These are phyloP conservation scores for Perccottus glenii DNA, from an alignment of 2,113 vertebrate species.

Conservation along the genomic window DNA sequence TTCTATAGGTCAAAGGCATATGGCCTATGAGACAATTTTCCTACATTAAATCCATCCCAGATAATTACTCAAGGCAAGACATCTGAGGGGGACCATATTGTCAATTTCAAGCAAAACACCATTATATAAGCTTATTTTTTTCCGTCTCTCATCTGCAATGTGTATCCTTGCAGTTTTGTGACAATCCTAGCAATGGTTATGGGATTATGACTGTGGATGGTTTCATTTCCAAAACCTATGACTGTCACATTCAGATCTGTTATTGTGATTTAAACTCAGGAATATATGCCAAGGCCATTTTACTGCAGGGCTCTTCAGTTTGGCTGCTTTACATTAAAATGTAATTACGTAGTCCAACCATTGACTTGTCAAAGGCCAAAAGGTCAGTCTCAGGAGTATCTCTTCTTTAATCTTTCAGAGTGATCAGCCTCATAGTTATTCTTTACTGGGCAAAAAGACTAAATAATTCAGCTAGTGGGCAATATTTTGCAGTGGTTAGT, in stretches of 20 bases:
- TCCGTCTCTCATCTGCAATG: conserved; percentile 29
- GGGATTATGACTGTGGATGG: conserved; percentile 68
- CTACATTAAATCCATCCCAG: conserved; percentile 50
- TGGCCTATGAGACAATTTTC: conserved; percentile 71
- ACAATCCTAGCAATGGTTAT: conserved; percentile 65
- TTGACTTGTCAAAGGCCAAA: conserved; percentile 42
- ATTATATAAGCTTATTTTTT: conserved; percentile 44
- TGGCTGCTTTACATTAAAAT: conserved; percentile 70
- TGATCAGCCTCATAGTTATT: too few relatives aligned
- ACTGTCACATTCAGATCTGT: conserved; percentile 73
- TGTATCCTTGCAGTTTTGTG: conserved; percentile 67
- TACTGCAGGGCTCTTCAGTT: conserved; percentile 55
- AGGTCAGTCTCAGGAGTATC: conserved; percentile 41
- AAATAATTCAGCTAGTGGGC: too few relatives aligned
- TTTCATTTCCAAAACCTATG: conserved; percentile 72
- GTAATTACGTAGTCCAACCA: conserved; percentile 58
- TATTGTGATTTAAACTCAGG: conserved; percentile 74
- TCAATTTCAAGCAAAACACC: conserved; percentile 67
- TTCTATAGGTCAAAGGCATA: conserved; percentile 65
- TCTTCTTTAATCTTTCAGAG: too few relatives aligned
- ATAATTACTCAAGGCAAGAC: conserved; percentile 60
- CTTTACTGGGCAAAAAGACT: too few relatives aligned
- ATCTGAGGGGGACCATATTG: conserved; percentile 55
- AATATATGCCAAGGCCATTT: conserved; percentile 70
- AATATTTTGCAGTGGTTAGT: too few relatives aligned